Percentiles rank a stretch among this genome's conserved stretches.
These are phyloP conservation scores for Drosophila neoperkinsi DNA, from an alignment of 2,888 invertebrate genomes.

Conservation along the genomic window DNA sequence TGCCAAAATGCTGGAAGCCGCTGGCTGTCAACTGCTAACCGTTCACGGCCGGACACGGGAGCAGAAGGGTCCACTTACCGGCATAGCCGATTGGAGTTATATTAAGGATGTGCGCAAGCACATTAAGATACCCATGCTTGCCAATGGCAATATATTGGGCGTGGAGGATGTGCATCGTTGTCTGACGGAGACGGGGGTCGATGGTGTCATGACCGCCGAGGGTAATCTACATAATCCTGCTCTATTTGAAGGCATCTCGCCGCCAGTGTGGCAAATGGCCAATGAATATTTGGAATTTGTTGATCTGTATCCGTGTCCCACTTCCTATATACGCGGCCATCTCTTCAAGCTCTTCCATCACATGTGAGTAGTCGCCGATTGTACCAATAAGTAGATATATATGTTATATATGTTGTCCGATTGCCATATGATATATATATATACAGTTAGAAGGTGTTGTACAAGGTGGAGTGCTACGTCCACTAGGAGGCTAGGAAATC, in stretches of 20 bases:
- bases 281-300: constrained; percentile 87
- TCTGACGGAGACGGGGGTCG: constrained; percentile 92
- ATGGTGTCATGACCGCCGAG: constrained; percentile 96
- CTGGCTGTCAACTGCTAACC: constrained; percentile 96
- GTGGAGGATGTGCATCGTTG: constrained; percentile 94
- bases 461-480: no score
- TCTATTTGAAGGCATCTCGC: constrained; percentile 91
- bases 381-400: background rate
- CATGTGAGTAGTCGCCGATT: constrained; percentile 87
- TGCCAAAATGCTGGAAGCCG: constrained; percentile 97
- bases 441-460: no score
- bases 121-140: constrained; percentile 96
- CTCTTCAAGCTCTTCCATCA: constrained; percentile 98
- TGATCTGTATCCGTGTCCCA: constrained; percentile 93
- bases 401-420: background rate
- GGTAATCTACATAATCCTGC: constrained; percentile 99
- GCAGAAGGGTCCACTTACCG: constrained; percentile 98
- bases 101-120: constrained; percentile 96
- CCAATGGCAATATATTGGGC: constrained; percentile 98
- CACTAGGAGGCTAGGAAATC: no score
- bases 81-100: constrained; percentile 96
- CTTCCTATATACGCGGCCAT: constrained; percentile 96
- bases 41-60: constrained; percentile 98
- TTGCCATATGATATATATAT: background rate
- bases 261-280: constrained; percentile 96